Base-by-base conservation (phyloP, 2,113 vertebrate species). In the Pomatostomus ruficeps region DNA sequence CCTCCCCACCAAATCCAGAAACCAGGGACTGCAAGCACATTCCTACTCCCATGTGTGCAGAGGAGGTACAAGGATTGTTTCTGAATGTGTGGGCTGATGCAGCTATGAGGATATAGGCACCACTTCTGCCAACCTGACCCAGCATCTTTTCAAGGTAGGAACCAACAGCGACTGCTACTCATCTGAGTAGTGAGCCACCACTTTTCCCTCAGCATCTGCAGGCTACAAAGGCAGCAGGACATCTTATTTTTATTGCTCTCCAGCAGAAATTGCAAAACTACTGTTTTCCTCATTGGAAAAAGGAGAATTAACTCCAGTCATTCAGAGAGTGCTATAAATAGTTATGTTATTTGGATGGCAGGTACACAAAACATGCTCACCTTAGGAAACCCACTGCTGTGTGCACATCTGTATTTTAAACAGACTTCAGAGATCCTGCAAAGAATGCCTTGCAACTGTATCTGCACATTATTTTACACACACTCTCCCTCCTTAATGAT, bases 201-300 rank as follows among this genome's bases (percentile, higher is more conserved):
- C 36, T 85, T 79, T 49, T 66, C 73, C 18, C 33, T 49, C 43
- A 75, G 82, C 63, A 52, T n/a, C 45, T 83, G 42, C 46, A 85
- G 33, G 51, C 77, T 85, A 65, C 43, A 89, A 33, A 90, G n/a
- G 31, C 57, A 80, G 79, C 11, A 14, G 42, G 45, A 77, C 5
- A 54, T 66, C 46, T 85, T 85, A 38, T 86, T 93, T 95, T 88
- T 65, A 89, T n/a, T 62, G 88, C 70, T 72, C 84, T 66, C 70
- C 88, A 57, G 48, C 3, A 91, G 70, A 82, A 92, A 95, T 42
- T 58, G 33, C 28, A 72, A 62, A 95, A 75, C 81, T 84, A 82
- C 45, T 28, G 3, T 70, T 88, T 91, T 94, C 67, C 51, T 78
- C 42, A 11, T 38, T 6, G 14, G 65, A 61, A 61, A 20, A 83